Conservation (phyloP, 2,113 vertebrate species). For the Caranx melampygus region DNA sequence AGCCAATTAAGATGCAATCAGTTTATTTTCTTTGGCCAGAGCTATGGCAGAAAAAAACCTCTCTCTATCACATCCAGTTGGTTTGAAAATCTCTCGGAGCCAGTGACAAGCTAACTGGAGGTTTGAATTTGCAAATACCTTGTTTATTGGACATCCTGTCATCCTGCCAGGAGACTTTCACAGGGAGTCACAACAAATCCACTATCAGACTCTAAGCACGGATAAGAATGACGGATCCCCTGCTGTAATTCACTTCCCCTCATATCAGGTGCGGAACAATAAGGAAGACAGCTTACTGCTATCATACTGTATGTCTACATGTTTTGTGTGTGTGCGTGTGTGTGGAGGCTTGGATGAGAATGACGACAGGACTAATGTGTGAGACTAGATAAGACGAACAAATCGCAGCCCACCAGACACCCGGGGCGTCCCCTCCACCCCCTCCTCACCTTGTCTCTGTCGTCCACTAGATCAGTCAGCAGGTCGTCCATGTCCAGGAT, state of each 20-base stretch:
- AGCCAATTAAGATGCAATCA: background rate
- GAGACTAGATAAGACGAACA: background rate
- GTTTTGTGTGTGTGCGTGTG: too few relatives aligned
- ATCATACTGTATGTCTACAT: background rate
- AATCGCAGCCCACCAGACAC: too few relatives aligned
- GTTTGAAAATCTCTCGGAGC: background rate
- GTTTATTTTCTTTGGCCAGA: background rate
- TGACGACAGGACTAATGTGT: background rate
- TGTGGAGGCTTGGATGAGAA: too few relatives aligned
- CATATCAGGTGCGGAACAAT: constrained; percentile 19
- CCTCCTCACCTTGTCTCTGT: constrained; percentile 91
- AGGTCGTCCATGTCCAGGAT: constrained; percentile 95
- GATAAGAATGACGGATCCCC: constrained; percentile 13
- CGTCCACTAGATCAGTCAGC: constrained; percentile 92
- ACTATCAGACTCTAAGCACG: background rate
- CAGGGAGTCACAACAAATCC: constrained; percentile 48
- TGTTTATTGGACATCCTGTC: constrained; percentile 51
- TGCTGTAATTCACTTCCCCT: constrained; percentile 22
- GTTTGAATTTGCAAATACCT: constrained; percentile 26
- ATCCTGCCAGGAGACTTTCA: constrained; percentile 30
- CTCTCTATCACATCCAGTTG: constrained; percentile 8
- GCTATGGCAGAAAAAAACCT: background rate
- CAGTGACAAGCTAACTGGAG: constrained; percentile 36
- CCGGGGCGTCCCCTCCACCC: too few relatives aligned
- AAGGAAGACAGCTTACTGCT: background rate